Evolutionary conservation across 1,140 invertebrate genomes (phyloP).

Genomic region (Calycopis cecrops): DNA sequence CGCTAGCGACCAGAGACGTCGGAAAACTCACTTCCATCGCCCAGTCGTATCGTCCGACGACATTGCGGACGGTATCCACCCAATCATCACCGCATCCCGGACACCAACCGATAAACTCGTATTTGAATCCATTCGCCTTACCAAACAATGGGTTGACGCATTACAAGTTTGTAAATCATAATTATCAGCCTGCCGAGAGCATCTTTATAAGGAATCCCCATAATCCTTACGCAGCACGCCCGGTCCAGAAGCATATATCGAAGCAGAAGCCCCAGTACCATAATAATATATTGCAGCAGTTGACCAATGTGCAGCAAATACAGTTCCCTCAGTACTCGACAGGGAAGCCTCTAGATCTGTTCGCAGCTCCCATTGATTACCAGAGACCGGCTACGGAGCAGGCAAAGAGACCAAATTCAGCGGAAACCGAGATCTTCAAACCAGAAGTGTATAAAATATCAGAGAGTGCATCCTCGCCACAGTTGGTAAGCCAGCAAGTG

Average conservation of each 20-base stretch:
- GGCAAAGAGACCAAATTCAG: constrained; percentile 40
- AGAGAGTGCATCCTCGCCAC: constrained; percentile 46
- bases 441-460: constrained; percentile 56
- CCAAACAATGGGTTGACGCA: constrained; percentile 46
- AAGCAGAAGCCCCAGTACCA: constrained; percentile 49
- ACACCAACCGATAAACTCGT: constrained; percentile 66
- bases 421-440: constrained; percentile 53
- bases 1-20: constrained; percentile 55
- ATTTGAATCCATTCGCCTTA: constrained; percentile 62
- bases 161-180: constrained; percentile 53
- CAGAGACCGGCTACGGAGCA: constrained; percentile 30
- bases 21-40: constrained; percentile 66
- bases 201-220: constrained; percentile 51
- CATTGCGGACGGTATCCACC: constrained; percentile 43
- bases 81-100: constrained; percentile 31
- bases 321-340: constrained; percentile 59
- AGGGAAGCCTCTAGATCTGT: constrained; percentile 51
- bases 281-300: constrained; percentile 51
- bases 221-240: constrained; percentile 47
- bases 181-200: constrained; percentile 46
- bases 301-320: constrained; percentile 55
- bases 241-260: constrained; percentile 42
- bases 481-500: constrained; percentile 47
- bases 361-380: constrained; percentile 54
- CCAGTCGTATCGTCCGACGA: constrained; percentile 65